Base-by-base conservation (phyloP, 2,113 vertebrate species). In the Drymodes brunneopygia region DNA sequence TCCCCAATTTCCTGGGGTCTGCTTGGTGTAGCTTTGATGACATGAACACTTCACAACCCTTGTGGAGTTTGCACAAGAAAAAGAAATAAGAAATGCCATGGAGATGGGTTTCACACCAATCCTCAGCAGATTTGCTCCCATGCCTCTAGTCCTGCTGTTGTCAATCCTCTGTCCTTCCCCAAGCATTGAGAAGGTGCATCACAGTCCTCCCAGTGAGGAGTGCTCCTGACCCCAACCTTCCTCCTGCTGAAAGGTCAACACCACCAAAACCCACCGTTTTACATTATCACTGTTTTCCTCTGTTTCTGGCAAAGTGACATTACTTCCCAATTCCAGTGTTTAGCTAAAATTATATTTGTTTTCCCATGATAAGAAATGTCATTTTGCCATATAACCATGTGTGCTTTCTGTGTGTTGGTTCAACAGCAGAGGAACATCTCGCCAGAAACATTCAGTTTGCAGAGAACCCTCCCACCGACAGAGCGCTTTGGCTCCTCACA, bases 301-400 rank as follows among this genome's bases (percentile, higher is more conserved):
- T 11, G 24, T 60, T 88, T 62, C 67, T 81, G 89, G 47, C 50
- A 89, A 60, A 91, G 44, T n/a, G 8, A 89, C 54, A 44, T 35
- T 42, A 61, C 66, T 91, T 88, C 50, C 48, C 82, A 73, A 70
- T 70, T 84, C 58, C 35, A 78, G 60, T 29, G 56, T 92, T 91
- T 23, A 83, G 64, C 51, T 77, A 84, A 84, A 92, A 91, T 42
- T 38, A 73, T 56, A 60, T 33, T 89, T 91, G 58, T 85, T 91
- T 94, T 75, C 78, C 33, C 24, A 11, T 9, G 27, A 86, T 2
- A 42, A 90, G 60, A 86, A 91, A 94, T 69, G 48, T 81, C 86
- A 73, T 42, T 95, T 81, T 96, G 72, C 91, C 86, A 78, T n/a
- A 57, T 11, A 89, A 62, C 77, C 83, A 89, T 27, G 71, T 61